Conservation (phyloP, 2,888 invertebrate genomes). For the Diarsia dahlii region DNA sequence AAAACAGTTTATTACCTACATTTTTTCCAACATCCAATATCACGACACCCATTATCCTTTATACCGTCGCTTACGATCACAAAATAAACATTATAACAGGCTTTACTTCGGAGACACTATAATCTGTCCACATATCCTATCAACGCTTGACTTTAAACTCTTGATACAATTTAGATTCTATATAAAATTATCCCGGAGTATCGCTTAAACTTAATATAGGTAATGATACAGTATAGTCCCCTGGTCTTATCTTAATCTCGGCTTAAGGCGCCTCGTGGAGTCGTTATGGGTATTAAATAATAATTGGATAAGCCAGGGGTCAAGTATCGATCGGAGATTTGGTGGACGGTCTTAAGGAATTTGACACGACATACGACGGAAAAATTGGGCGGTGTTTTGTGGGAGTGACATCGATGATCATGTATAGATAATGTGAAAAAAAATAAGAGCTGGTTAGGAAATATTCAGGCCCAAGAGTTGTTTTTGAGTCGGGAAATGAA, state of each 20-base stretch:
- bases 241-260: slow-evolving; percentile 86
- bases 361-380: slow-evolving; percentile 45
- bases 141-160: slow-evolving; percentile 71
- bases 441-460: background rate
- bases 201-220: slow-evolving; percentile 81
- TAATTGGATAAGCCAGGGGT: slow-evolving; percentile 88
- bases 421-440: background rate
- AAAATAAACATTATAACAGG: slow-evolving; percentile 54
- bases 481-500: too few relatives aligned
- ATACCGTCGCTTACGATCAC: slow-evolving; percentile 32
- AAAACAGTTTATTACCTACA: background rate
- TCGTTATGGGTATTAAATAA: slow-evolving; percentile 86
- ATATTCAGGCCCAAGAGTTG: too few relatives aligned
- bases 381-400: slow-evolving; percentile 29
- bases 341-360: slow-evolving; percentile 61
- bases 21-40: slow-evolving; percentile 35
- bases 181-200: slow-evolving; percentile 77
- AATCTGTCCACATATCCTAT: slow-evolving; percentile 78
- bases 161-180: slow-evolving; percentile 88
- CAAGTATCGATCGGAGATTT: slow-evolving; percentile 81
- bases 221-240: slow-evolving; percentile 86
- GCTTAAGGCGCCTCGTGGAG: slow-evolving; percentile 83
- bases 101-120: slow-evolving; percentile 77
- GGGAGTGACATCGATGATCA: slow-evolving; percentile 21
- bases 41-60: slow-evolving; percentile 29